These are phyloP conservation scores for Chelonus insularis DNA, from an alignment of 1,140 invertebrate genomes.

Conservation along the genomic window DNA sequence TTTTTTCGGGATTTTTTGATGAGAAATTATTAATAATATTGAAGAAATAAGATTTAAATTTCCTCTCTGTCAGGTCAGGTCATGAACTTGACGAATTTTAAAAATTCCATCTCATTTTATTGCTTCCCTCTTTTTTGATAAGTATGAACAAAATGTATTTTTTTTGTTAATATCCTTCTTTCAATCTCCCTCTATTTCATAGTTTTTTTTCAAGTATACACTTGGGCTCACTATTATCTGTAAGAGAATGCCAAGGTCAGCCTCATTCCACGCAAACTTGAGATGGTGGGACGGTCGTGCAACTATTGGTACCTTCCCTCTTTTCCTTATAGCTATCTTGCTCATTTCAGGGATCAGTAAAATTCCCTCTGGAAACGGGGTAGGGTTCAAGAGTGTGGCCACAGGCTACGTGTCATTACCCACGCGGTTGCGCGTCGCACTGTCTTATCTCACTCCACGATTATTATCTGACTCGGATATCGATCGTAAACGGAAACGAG, in stretches of 20 bases:
- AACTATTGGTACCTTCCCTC: conserved; percentile 9
- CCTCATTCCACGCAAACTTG: conserved; percentile 44
- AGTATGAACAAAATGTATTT: too few relatives aligned
- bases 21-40: too few relatives aligned
- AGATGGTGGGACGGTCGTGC: neutral
- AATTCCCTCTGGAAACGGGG: neutral
- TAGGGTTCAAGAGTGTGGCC: conserved; percentile 8
- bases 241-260: conserved; percentile 53
- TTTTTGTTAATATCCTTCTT: neutral
- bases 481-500: conserved; percentile 18
- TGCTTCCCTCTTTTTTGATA: too few relatives aligned
- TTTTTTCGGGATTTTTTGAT: too few relatives aligned
- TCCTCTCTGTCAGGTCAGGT: too few relatives aligned
- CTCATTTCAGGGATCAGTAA: neutral
- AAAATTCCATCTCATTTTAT: too few relatives aligned
- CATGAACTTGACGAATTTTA: too few relatives aligned
- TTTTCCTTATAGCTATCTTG: neutral
- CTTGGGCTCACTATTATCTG: conserved; percentile 30
- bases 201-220: neutral
- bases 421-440: neutral
- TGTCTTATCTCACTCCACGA: neutral
- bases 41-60: too few relatives aligned
- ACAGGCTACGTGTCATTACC: conserved; percentile 22
- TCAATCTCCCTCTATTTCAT: conserved; percentile 2
- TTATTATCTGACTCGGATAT: conserved; percentile 7